Base-by-base conservation (phyloP, 2,888 invertebrate genomes). In the Dynastes grantii region DNA sequence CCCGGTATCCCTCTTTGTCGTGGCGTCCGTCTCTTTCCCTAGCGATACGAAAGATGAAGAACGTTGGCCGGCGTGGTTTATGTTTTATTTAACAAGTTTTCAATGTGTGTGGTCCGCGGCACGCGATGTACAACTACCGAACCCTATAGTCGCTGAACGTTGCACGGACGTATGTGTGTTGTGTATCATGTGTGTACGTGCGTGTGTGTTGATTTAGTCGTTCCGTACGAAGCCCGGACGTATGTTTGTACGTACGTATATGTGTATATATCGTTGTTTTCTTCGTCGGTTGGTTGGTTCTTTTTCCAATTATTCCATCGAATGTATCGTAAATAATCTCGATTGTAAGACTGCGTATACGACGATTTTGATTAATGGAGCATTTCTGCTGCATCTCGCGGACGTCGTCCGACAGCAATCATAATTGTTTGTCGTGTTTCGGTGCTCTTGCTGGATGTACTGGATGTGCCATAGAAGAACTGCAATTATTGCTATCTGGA, bases 71-170 rank as follows among this genome's bases (percentile, higher is more conserved):
- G 88, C 88, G 88, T 88, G 88, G 87, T 88, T 88, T 88, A 88
- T 88, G 88, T 88, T 88, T 88, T 88, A 88, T 88, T 88, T 88
- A 88, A 88, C 88, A 88, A 88, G 85, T 87, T 86, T 73, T 87
- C 87, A 83, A 86, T 86, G 87, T 88, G 88, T 88, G 88, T 88
- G 88, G 88, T 87, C 88, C 85, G 83, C 82, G 87, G 88, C 88
- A 88, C 88, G 88, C 88, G 88, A 88, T 87, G 86, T 87, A 87
- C 58, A 58, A 61, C 87, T 87, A 87, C 86, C 86, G 86, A 84
- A 83, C 77, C 79, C 75, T 80, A 37, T 37, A 45, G 8, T 45
- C 45, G 45, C 11, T 1, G 45, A 45, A 8, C 45, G 45, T 45
- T 45, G 45, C 45, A 45, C 45, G 45, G 8, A 45, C 45, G 32